These are phyloP conservation scores for Erethizon dorsatum DNA, from an alignment of 2,797 vertebrate species.

Conservation along the genomic window DNA sequence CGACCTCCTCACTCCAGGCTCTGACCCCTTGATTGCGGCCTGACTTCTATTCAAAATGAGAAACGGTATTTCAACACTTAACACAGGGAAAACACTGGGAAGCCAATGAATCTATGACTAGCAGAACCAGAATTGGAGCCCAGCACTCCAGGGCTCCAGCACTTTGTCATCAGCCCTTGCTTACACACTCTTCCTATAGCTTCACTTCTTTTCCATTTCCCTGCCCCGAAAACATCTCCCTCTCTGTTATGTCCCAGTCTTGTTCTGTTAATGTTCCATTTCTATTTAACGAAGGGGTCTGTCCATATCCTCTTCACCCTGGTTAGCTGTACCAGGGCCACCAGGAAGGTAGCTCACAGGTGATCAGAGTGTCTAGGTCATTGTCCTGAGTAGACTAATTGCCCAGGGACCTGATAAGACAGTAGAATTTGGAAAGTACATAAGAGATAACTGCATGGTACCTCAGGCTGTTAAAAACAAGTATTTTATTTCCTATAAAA, in stretches of 20 bases:
- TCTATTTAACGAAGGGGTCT: neutral
- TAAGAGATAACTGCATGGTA: neutral
- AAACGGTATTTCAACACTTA: neutral
- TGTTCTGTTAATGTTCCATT: neutral
- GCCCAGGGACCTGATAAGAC: neutral
- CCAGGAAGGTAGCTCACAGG: neutral
- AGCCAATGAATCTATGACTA: neutral
- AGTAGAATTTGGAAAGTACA: neutral
- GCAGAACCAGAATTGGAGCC: neutral
- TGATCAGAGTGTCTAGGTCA: neutral
- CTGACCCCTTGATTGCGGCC: neutral
- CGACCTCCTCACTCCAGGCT: neutral
- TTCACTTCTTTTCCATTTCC: neutral
- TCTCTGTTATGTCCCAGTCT: neutral
- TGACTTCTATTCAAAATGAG: neutral
- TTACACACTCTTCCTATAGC: neutral
- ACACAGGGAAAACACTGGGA: neutral
- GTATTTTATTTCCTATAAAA: neutral
- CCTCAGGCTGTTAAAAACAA: neutral
- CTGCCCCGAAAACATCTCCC: neutral
- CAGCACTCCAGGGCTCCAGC: neutral
- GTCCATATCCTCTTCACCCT: neutral
- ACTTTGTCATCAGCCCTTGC: neutral
- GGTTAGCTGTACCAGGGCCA: neutral
- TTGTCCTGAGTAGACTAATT: neutral